Conservation (phyloP, 1,140 invertebrate species). For the Drosophila kohkoa region DNA sequence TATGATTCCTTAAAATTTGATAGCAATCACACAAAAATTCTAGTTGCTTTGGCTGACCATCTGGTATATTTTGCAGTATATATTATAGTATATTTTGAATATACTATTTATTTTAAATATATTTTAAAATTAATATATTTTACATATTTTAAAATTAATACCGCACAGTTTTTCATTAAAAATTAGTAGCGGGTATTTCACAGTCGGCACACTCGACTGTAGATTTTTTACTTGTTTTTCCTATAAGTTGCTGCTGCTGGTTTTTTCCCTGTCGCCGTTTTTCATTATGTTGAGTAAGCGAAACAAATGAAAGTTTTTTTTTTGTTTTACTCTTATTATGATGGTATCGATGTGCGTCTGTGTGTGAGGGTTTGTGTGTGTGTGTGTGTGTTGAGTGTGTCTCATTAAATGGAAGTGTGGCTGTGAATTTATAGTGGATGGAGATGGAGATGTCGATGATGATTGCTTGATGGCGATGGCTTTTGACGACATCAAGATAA, state of each 20-base stretch:
- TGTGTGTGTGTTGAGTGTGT: slow-evolving; percentile 26
- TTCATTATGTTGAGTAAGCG: slow-evolving; percentile 79
- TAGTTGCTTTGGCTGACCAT: no score
- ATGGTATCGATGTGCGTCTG: slow-evolving; percentile 20
- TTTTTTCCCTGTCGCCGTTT: slow-evolving; percentile 37
- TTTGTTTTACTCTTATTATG: slow-evolving; percentile 16
- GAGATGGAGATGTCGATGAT: slow-evolving; percentile 36
- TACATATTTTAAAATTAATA: no score
- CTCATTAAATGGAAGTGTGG: slow-evolving; percentile 73
- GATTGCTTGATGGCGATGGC: slow-evolving; percentile 67
- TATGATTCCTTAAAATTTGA: no score
- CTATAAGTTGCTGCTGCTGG: slow-evolving; percentile 1
- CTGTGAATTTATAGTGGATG: background rate
- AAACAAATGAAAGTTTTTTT: slow-evolving; percentile 72
- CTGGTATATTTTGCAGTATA: no score
- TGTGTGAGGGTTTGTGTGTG: slow-evolving; percentile 33
- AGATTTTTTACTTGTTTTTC: slow-evolving; percentile 12
- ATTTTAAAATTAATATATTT: no score
- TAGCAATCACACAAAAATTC: no score
- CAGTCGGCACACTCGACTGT: background rate
- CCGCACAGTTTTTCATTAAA: no score
- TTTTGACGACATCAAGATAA: slow-evolving; percentile 79
- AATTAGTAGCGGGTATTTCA: slow-evolving; percentile 1
- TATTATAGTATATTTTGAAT: no score
- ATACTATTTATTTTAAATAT: no score